phyloP scores from a whole-genome alignment of 2,113 vertebrate genomes.

The Heterocephalus glaber region DNA sequence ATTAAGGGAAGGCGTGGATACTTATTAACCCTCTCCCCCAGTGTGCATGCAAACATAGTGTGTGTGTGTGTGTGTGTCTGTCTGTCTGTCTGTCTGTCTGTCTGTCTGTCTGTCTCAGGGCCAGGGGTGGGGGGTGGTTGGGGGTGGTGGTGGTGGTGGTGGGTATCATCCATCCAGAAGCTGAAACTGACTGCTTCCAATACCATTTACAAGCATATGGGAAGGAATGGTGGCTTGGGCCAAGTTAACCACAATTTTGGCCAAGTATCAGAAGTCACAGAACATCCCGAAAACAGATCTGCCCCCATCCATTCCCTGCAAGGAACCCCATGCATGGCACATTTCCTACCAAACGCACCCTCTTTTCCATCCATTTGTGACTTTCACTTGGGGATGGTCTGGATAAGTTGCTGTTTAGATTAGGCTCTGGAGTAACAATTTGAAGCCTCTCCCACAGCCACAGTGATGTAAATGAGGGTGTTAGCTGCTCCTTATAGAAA shows the following conservation, averaged over 20 bases:
- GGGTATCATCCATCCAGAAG: neutral
- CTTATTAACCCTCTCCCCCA: neutral
- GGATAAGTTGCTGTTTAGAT: neutral
- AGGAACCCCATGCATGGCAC: neutral
- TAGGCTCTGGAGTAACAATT: neutral
- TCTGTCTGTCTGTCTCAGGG: too few relatives aligned
- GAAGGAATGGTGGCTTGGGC: neutral
- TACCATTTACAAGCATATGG: constrained; percentile 23
- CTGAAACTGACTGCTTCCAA: constrained; percentile 20
- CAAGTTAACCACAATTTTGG: constrained; percentile 19
- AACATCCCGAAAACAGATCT: constrained; percentile 11
- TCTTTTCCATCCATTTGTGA: constrained; percentile 3
- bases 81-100: too few relatives aligned
- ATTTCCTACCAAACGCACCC: neutral
- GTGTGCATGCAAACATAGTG: too few relatives aligned
- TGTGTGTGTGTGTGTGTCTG: too few relatives aligned
- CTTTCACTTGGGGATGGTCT: neutral
- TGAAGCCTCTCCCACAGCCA: neutral
- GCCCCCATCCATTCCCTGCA: neutral
- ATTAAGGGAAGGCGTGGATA: neutral
- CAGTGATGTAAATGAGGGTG: neutral
- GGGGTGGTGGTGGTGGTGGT: too few relatives aligned
- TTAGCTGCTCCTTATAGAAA: neutral
- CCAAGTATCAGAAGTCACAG: constrained; percentile 8
- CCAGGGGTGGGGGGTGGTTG: too few relatives aligned